Evolutionary conservation across 2,888 invertebrate species (phyloP), one percentile per base, ranked within the genome.

Genomic region (Seira sanloemensis): DNA sequence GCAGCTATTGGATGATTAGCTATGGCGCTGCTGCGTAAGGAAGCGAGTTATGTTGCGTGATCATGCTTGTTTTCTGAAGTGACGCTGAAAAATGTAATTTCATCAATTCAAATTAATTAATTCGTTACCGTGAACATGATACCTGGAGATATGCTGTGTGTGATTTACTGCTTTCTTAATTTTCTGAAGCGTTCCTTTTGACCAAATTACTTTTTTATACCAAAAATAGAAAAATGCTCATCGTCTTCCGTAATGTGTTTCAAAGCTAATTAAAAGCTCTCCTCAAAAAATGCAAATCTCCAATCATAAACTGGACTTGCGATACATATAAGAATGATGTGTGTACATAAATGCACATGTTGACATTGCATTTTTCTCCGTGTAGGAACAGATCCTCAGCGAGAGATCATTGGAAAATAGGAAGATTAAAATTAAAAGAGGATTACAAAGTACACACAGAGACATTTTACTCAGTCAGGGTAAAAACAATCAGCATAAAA

Each of bases 351-450:
- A n/a, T n/a, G 7, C 2, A 50, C 16, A 26, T 73, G 81, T 50
- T 76, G 81, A 54, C 81, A 81, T 81, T 81, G 75, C 68, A 75
- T 75, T 81, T 50, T 50, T 50, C n/a, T n/a, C n/a, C n/a, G n/a
- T n/a, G n/a, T n/a, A n/a, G n/a, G n/a, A n/a, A n/a, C n/a, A n/a
- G n/a, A n/a, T n/a, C n/a, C n/a, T n/a, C 67, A n/a, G n/a, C 27
- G n/a, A n/a, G n/a, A n/a, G 46, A 58, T n/a, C 50, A 16, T 12
- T 16, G 16, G 5, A 50, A 12, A 50, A 50, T 18, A 74, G 12
- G 74, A n/a, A 58, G 65, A 74, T 62, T 74, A 54, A 74, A 62
- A 76, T 50, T 24, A 66, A 67, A 50, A 67, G 50, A 76, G 1
- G 26, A 12, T 37, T 66, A 50, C n/a, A n/a, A n/a, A n/a, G n/a